Base-by-base conservation (phyloP, 2,888 invertebrate species). In the Noctua comes region DNA sequence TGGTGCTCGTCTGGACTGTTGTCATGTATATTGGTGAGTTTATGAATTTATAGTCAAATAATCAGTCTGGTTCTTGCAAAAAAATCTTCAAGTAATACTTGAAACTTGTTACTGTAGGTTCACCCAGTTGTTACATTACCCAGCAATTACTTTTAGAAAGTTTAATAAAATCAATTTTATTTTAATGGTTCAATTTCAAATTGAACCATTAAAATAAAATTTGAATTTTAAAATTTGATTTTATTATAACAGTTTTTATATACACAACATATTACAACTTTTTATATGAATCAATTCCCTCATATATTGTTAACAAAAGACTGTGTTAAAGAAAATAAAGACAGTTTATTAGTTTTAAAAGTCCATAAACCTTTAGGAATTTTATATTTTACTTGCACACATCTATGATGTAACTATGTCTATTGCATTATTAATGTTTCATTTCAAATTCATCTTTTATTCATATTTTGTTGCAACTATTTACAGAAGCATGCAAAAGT, bases 1-100 rank as follows among this genome's bases (percentile, higher is more conserved):
- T 99, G 31, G 98, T 98, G 21, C 96, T 98, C 18, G 98, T 98
- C 36, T 99, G 99, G 99, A 97, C 98, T 46, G 97, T 98, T 79
- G 97, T 98, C 76, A 98, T 99, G 98, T 98, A 98, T 90, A 97
- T 98, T 92, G 99, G 98, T 98, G 95, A 95, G 73, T 76, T 48
- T 31, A 69, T 54, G n/a, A 1, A 46, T 69, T 76, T 5, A 21
- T 13, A 40, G 0, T 40, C 11, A 40, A 24, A 65, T 11, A n/a
- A 16, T 40, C 40, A 40, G 24, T n/a, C 21, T 64, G 8, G 10
- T 21, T 64, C 36, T 64, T 65, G 40, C 11, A 24, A 24, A 40
- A 36, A 10, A 1, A 10, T 31, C 54, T n/a, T 21, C 51, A 51
- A 18, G 51, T 59, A 59, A 16, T 21, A 31, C 62, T 31, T 2